These are phyloP conservation scores for Drosophila jambulina DNA, from an alignment of 1,140 invertebrate species.

Conservation along the genomic window DNA sequence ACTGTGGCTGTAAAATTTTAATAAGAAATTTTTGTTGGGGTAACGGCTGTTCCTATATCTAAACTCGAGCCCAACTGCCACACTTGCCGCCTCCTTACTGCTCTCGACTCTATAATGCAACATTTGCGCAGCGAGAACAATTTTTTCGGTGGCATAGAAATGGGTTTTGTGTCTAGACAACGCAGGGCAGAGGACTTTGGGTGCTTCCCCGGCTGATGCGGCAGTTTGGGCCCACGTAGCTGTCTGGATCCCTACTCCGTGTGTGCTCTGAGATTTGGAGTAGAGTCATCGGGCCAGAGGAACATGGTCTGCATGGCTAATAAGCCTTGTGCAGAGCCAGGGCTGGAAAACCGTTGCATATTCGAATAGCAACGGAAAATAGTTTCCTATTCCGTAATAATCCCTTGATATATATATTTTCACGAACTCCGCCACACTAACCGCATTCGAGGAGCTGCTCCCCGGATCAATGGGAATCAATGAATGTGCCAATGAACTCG, in stretches of 20 bases:
- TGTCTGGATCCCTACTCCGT: conserved; percentile 29
- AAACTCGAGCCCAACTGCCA: conserved; percentile 34
- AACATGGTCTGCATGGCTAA: conserved; percentile 75
- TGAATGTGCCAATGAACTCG: conserved; percentile 81
- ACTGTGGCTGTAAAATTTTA: conserved; percentile 46
- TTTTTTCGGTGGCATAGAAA: conserved; percentile 37
- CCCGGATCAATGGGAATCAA: conserved; percentile 53
- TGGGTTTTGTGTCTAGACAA: conserved; percentile 51
- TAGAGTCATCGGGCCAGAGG: conserved; percentile 46
- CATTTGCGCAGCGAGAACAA: conserved; percentile 37
- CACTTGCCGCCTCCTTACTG: conserved; percentile 5
- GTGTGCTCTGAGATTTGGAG: conserved; percentile 60
- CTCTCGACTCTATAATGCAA: conserved; percentile 44
- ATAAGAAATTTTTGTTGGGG: conserved; percentile 40
- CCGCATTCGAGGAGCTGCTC: conserved; percentile 24
- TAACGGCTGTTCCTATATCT: conserved; percentile 41
- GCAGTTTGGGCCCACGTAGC: conserved; percentile 41
- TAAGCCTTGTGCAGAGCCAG: conserved; percentile 35
- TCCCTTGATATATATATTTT: not conserved
- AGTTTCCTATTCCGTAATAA: not conserved
- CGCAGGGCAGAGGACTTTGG: not conserved
- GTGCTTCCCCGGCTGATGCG: conserved; percentile 21
- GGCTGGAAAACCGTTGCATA: not conserved
- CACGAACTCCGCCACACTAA: conserved; percentile 34
- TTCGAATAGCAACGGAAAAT: not conserved